phyloP scores from a whole-genome alignment of 2,113 vertebrate species.

The Asarcornis scutulata region DNA sequence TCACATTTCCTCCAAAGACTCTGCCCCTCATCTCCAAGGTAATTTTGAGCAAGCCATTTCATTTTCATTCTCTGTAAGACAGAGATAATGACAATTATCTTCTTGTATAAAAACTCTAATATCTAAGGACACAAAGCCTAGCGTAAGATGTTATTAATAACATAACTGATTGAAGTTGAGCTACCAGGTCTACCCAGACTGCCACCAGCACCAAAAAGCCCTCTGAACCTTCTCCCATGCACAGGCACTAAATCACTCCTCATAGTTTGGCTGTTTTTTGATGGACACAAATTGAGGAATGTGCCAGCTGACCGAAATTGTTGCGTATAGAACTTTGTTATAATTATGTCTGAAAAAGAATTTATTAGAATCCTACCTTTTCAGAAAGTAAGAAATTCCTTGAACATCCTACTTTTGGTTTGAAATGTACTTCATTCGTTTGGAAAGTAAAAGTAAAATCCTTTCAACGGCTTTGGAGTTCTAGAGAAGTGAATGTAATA shows the following conservation, averaged over 20 bases:
- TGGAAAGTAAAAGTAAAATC: background rate
- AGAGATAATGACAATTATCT: background rate
- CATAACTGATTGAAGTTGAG: background rate
- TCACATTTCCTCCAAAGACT: background rate
- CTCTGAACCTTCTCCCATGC: fast-evolving
- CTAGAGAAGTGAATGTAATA: background rate
- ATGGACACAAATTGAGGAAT: background rate
- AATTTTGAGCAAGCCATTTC: background rate
- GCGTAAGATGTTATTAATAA: background rate
- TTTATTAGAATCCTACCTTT: background rate
- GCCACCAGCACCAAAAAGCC: background rate
- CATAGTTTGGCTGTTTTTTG: background rate
- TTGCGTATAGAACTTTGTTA: background rate
- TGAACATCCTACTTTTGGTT: background rate
- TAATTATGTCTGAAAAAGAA: background rate
- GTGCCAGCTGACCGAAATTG: background rate
- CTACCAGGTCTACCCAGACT: background rate
- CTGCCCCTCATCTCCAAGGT: background rate
- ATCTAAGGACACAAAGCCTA: background rate
- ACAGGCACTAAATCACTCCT: background rate
- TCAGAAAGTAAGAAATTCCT: background rate
- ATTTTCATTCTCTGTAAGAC: background rate
- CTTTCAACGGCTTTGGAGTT: background rate
- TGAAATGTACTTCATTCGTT: background rate
- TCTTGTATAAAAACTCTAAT: background rate